A percentile compares a stretch with the other conserved stretches of the same genome.
phyloP scores from a whole-genome alignment of 23 tunicate genomes.

The Halocynthia aurantium region DNA sequence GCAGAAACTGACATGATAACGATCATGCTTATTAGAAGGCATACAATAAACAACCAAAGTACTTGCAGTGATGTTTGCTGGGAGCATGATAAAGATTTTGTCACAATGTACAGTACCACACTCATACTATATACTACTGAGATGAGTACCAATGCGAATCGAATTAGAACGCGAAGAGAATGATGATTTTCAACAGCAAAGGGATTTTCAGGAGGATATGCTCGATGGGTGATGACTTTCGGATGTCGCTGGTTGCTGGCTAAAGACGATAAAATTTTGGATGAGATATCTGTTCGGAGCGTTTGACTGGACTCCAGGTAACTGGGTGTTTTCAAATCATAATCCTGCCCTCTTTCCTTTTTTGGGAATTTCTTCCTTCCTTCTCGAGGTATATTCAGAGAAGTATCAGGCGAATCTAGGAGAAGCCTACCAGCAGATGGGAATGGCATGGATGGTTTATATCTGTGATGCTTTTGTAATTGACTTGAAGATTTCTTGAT shows the following conservation, averaged over 20 bases:
- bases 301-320: no score
- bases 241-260: background rate
- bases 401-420: background rate
- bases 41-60: background rate
- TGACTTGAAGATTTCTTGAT: background rate
- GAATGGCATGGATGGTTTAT: background rate
- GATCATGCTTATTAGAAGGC: background rate
- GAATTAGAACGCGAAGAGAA: background rate
- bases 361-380: no score
- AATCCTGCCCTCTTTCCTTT: no score
- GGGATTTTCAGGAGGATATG: conserved; percentile 7
- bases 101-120: background rate
- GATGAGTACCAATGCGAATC: background rate
- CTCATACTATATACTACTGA: background rate
- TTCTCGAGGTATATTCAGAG: background rate
- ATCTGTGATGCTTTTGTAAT: background rate
- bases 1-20: background rate
- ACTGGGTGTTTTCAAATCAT: no score
- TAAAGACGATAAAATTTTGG: no score
- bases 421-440: background rate
- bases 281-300: no score
- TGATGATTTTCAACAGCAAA: background rate
- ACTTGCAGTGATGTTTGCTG: background rate
- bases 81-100: background rate
- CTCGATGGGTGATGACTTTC: conserved; percentile 3